phyloP scores from a whole-genome alignment of 1,140 invertebrate genomes.

The Drosophila sulfurigaster region DNA sequence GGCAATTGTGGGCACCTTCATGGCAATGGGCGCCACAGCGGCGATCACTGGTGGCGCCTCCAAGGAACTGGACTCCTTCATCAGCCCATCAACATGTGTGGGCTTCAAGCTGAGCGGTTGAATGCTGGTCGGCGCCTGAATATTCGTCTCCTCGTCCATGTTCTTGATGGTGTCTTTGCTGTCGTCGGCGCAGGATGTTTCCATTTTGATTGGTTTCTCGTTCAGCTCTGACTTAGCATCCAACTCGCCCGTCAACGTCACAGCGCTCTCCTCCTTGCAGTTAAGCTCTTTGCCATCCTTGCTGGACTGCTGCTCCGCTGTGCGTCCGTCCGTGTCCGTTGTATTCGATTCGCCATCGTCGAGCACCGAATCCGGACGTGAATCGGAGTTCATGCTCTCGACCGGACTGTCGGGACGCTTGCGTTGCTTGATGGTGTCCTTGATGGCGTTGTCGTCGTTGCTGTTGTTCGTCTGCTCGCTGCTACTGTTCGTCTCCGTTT shows the following conservation, averaged over 20 bases:
- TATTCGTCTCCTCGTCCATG: conserved; percentile 82
- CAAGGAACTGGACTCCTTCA: conserved; percentile 40
- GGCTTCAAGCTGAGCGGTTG: conserved; percentile 37
- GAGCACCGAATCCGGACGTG: conserved; percentile 89
- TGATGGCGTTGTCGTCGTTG: conserved; percentile 88
- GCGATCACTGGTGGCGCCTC: conserved; percentile 26
- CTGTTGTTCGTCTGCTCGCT: conserved; percentile 87
- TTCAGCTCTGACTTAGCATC: conserved; percentile 63
- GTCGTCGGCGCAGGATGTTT: conserved; percentile 60
- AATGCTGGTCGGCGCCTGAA: conserved; percentile 70
- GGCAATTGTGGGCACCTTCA: conserved; percentile 80
- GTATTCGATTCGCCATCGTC: conserved; percentile 89
- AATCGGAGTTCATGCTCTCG: conserved; percentile 92
- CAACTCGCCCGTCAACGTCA: conserved; percentile 51
- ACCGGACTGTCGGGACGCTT: conserved; percentile 90
- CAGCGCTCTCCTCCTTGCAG: conserved; percentile 75
- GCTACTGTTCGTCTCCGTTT: conserved; percentile 78
- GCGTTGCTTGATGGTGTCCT: conserved; percentile 86
- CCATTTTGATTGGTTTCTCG: conserved; percentile 72
- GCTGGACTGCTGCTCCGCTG: conserved; percentile 83
- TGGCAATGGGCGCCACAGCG: conserved; percentile 48
- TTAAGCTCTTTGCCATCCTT: conserved; percentile 86
- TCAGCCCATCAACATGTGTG: conserved; percentile 44
- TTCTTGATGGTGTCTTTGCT: conserved; percentile 83
- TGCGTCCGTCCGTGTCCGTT: conserved; percentile 67